phyloP scores from a whole-genome alignment of 2,797 vertebrate species.

The Hemitrygon akajei region DNA sequence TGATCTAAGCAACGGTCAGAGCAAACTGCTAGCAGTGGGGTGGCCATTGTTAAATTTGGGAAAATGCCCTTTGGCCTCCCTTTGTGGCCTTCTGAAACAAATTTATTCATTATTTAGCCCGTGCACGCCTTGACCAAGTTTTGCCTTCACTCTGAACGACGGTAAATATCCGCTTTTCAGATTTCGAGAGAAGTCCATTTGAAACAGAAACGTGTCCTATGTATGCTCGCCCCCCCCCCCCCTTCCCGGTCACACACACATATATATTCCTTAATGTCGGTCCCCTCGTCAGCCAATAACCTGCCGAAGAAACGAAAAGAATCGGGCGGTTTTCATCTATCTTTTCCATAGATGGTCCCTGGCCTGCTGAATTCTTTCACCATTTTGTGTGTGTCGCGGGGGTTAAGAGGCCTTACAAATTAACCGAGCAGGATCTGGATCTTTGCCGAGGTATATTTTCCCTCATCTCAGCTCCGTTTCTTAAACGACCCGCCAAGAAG shows the following conservation, averaged over 20 bases:
- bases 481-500: not conserved
- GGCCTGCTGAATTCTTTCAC: too few species aligned
- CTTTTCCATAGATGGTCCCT: too few species aligned
- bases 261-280: not conserved
- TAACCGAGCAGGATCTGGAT: not conserved
- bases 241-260: too few species aligned
- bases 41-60: not conserved
- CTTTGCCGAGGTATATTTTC: not conserved
- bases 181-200: not conserved
- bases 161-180: not conserved
- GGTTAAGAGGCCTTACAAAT: too few species aligned
- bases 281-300: not conserved
- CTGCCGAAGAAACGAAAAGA: too few species aligned
- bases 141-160: not conserved
- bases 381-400: too few species aligned
- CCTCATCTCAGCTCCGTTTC: not conserved
- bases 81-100: not conserved
- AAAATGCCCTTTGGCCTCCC: not conserved
- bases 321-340: too few species aligned
- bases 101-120: not conserved
- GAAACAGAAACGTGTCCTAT: not conserved
- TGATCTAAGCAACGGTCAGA: not conserved
- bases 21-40: too few species aligned
- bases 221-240: too few species aligned
- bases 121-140: not conserved